Percentiles rank a stretch among this genome's conserved stretches.
These are phyloP conservation scores for Collichthys lucidus DNA, from an alignment of 2,113 vertebrate genomes.

Conservation along the genomic window DNA sequence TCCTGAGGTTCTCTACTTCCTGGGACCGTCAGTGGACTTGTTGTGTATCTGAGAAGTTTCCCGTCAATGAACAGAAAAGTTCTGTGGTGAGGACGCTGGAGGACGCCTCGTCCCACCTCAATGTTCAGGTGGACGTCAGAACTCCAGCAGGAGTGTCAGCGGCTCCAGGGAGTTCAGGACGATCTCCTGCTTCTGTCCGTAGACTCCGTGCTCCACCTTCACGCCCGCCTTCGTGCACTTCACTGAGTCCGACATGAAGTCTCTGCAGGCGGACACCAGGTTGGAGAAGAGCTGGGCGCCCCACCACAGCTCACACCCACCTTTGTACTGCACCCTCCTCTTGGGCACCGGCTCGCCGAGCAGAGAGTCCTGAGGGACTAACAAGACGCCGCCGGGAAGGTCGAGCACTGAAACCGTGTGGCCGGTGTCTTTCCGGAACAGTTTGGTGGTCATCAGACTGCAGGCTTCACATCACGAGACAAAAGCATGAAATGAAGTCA, in stretches of 20 bases:
- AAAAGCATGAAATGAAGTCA: not conserved
- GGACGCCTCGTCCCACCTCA: no score
- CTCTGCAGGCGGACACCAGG: slow-evolving; percentile 86
- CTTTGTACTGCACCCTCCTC: slow-evolving; percentile 86
- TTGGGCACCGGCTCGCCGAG: slow-evolving; percentile 82
- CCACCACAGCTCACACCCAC: slow-evolving; percentile 86
- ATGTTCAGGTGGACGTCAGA: slow-evolving; percentile 70
- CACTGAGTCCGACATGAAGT: slow-evolving; percentile 75
- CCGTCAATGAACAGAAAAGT: no score
- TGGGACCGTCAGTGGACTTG: no score
- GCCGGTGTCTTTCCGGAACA: slow-evolving; percentile 85
- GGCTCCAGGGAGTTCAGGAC: slow-evolving; percentile 87
- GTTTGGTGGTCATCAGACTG: slow-evolving; percentile 86
- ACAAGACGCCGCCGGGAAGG: slow-evolving; percentile 87
- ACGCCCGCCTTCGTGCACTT: slow-evolving; percentile 82
- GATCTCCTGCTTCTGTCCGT: slow-evolving; percentile 90
- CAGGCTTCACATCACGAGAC: slow-evolving; percentile 76
- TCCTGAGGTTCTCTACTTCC: no score
- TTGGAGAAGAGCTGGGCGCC: slow-evolving; percentile 87
- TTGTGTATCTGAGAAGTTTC: no score
- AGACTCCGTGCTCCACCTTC: slow-evolving; percentile 85
- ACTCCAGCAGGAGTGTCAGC: slow-evolving; percentile 89
- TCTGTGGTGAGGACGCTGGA: no score
- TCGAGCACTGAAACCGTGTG: slow-evolving; percentile 86
- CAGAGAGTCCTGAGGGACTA: slow-evolving; percentile 92